Percentiles rank a stretch among this genome's conserved stretches.
phyloP scores from a whole-genome alignment of 2,113 vertebrate species.

The Phalacrocorax brasilianus region DNA sequence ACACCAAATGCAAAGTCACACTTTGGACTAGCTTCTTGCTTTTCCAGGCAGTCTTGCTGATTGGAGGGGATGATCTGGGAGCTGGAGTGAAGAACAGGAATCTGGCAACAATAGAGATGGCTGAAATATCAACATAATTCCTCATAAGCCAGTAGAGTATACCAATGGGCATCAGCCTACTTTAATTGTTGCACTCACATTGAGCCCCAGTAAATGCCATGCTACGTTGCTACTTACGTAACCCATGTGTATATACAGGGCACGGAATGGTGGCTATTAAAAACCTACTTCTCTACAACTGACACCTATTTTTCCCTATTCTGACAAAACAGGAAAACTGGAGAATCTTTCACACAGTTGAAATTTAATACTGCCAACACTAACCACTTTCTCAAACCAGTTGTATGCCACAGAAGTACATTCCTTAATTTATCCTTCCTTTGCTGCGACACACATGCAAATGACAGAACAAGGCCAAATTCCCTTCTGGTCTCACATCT shows the following conservation, averaged over 20 bases:
- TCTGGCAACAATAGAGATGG: background rate
- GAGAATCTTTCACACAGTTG: background rate
- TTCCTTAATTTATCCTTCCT: background rate
- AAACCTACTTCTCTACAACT: background rate
- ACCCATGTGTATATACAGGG: background rate
- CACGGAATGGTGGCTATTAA: background rate
- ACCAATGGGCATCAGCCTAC: background rate
- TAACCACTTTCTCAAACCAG: background rate
- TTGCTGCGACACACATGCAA: background rate
- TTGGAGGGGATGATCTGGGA: background rate
- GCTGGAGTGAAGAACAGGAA: background rate
- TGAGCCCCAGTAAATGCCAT: background rate
- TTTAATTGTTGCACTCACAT: rapidly evolving
- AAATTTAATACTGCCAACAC: background rate
- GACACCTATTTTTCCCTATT: background rate
- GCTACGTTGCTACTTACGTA: background rate
- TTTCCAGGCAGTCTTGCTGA: background rate
- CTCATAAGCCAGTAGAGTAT: background rate
- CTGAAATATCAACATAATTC: background rate
- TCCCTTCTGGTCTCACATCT: background rate
- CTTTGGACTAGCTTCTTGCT: background rate
- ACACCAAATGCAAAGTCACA: rapidly evolving
- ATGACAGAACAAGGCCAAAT: background rate
- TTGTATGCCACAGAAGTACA: rapidly evolving
- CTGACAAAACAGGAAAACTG: background rate